Evolutionary conservation across 37 sponge, comb jelly and placozoan species (phyloP), one percentile per base, ranked within the genome.

Genomic region (Oscarella lobularis): DNA sequence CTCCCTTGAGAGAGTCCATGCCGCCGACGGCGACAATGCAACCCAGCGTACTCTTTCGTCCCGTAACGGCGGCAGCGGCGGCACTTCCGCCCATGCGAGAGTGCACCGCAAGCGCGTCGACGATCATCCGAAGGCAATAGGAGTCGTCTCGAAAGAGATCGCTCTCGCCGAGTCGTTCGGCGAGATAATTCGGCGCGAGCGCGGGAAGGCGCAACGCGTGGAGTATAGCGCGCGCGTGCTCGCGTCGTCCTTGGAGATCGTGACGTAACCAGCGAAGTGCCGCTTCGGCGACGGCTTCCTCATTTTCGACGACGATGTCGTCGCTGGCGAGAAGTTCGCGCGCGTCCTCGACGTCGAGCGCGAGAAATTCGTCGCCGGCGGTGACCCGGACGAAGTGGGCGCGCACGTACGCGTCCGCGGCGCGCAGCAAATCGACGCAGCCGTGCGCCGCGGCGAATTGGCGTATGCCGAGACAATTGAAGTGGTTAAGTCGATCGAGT

Each of bases 381-480:
- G 79, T 67, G 0, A 91, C 88, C 40, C 83, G 88, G 48, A 67
- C 14, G 72, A 91, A 90, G 74, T 83, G 69, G 14, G 84, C 84
- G 66, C 66, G 39, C n/a, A 83, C 78, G 71, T 76, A 86, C 39
- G 83, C 67, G 29, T 74, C 55, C 2, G 91, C 86, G 3, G 78
- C 33, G 0, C 67, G 38, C 41, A 66, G 34, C 34, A 90, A 74
- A 3, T 54, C 73, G 31, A 36, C 78, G 70, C 92, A 91, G 35
- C 85, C 88, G 54, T 87, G 85, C 1, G 77, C 79, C 20, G 83
- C 76, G 40, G 88, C 88, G 82, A 91, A 91, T 0, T 75, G 32
- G 5, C 55, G 66, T 0, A 84, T 87, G 3, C 92, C 92, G 39
- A 91, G 81, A 67, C 92, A 91, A 76, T 91, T 91, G 66, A 79